phyloP scores from a whole-genome alignment of 2,888 invertebrate genomes.

The Agelastica alni region DNA sequence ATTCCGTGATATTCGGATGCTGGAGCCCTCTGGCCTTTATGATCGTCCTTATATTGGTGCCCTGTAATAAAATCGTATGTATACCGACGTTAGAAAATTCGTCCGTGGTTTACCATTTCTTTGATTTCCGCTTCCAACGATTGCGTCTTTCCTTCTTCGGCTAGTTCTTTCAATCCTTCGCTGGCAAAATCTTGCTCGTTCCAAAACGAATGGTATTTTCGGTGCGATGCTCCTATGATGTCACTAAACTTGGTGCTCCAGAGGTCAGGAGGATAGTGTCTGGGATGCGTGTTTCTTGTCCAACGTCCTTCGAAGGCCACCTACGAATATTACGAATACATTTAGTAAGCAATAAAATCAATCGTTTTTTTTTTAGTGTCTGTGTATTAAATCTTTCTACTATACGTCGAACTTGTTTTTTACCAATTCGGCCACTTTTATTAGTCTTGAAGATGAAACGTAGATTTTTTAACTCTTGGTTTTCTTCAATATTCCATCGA shows the following conservation, averaged over 20 bases:
- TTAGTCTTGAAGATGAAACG: too few relatives aligned
- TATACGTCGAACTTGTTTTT: too few relatives aligned
- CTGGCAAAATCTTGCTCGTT: constrained; percentile 82
- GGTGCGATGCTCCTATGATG: constrained; percentile 91
- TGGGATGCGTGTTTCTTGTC: constrained; percentile 93
- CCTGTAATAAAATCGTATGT: constrained; percentile 60
- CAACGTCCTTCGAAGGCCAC: constrained; percentile 88
- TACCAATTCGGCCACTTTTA: too few relatives aligned
- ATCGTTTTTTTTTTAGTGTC: too few relatives aligned
- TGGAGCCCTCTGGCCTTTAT: constrained; percentile 91
- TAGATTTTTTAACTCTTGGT: too few relatives aligned
- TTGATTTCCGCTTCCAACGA: constrained; percentile 86
- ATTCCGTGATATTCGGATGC: constrained; percentile 81
- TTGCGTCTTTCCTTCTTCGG: constrained; percentile 88
- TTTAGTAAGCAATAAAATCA: too few relatives aligned
- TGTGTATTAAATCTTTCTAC: too few relatives aligned
- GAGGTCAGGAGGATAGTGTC: constrained; percentile 85
- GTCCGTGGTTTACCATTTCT: constrained; percentile 73
- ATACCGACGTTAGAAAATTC: too few relatives aligned
- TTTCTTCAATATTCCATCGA: too few relatives aligned
- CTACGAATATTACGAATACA: too few relatives aligned
- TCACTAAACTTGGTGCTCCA: constrained; percentile 93
- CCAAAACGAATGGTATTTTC: constrained; percentile 83
- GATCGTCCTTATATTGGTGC: constrained; percentile 81
- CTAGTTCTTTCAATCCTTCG: constrained; percentile 84